A percentile compares a stretch with the other conserved stretches of the same genome.
These are phyloP conservation scores for Brachyalestes nurse DNA, from an alignment of 2,797 vertebrate species.

Conservation along the genomic window DNA sequence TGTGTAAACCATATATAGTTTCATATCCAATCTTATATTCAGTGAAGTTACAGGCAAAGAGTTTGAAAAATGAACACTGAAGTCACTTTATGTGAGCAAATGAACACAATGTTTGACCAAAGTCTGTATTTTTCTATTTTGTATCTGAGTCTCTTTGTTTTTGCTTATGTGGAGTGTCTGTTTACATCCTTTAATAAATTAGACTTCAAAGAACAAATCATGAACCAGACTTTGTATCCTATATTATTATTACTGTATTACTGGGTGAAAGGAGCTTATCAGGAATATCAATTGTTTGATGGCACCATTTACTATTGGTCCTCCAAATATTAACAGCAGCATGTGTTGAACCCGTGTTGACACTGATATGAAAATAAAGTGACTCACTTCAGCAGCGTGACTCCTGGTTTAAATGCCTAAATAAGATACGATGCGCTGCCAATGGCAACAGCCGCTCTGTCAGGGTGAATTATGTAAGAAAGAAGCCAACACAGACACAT, in stretches of 20 bases:
- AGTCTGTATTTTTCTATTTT: not conserved
- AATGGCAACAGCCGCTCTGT: not conserved
- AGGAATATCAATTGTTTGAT: not conserved
- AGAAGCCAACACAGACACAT: not conserved
- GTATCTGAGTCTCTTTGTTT: not conserved
- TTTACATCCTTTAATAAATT: not conserved
- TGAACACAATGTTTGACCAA: not conserved
- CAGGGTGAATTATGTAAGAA: not conserved
- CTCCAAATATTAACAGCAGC: too few relatives aligned
- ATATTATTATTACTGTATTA: too few relatives aligned
- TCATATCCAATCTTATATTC: too few relatives aligned
- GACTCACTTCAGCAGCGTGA: not conserved
- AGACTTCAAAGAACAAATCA: not conserved
- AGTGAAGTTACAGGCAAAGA: too few relatives aligned
- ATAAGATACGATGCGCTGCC: not conserved
- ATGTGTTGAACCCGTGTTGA: not conserved
- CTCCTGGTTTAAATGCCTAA: not conserved
- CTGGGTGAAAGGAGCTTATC: not conserved
- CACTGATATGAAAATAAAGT: not conserved
- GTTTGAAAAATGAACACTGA: not conserved
- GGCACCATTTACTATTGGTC: not conserved
- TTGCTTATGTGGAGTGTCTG: not conserved
- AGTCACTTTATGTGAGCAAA: not conserved
- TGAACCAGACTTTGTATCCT: too few relatives aligned
- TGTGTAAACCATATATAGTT: too few relatives aligned